Conservation (phyloP, 2,113 vertebrate species). For the Merops nubicus region DNA sequence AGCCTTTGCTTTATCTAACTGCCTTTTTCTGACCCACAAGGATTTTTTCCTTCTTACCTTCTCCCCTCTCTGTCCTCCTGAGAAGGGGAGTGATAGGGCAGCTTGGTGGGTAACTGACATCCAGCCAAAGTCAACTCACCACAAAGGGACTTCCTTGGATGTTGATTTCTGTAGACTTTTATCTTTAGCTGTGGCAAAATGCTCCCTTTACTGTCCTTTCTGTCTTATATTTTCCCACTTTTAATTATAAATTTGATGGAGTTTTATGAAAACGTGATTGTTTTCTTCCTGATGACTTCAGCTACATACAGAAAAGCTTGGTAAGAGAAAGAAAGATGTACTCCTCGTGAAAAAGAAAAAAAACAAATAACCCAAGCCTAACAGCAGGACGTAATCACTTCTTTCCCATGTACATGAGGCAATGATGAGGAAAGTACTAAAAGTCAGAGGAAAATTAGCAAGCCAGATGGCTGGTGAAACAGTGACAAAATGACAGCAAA, state of each 20-base stretch:
- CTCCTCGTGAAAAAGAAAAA: background rate
- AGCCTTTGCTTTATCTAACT: background rate
- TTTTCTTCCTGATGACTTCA: background rate
- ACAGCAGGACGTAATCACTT: constrained; percentile 47
- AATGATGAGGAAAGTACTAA: constrained; percentile 49
- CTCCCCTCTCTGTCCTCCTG: background rate
- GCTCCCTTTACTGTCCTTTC: background rate
- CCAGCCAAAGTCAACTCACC: background rate
- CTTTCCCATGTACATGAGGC: constrained; percentile 27
- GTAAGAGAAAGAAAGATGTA: background rate
- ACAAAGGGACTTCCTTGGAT: background rate
- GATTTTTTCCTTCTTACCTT: background rate
- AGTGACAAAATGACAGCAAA: constrained; percentile 38
- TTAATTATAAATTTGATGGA: background rate
- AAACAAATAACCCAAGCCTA: background rate
- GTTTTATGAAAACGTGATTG: background rate
- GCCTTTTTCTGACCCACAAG: background rate
- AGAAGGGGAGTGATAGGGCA: background rate
- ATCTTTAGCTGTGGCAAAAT: background rate
- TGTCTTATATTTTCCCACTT: background rate
- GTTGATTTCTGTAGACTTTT: background rate
- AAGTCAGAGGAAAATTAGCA: constrained; percentile 45
- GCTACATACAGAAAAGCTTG: background rate
- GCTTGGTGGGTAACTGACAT: background rate
- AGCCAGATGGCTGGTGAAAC: constrained; percentile 49